These are phyloP conservation scores for Nautilus pompilius DNA, from an alignment of 1,140 invertebrate species.

Conservation along the genomic window DNA sequence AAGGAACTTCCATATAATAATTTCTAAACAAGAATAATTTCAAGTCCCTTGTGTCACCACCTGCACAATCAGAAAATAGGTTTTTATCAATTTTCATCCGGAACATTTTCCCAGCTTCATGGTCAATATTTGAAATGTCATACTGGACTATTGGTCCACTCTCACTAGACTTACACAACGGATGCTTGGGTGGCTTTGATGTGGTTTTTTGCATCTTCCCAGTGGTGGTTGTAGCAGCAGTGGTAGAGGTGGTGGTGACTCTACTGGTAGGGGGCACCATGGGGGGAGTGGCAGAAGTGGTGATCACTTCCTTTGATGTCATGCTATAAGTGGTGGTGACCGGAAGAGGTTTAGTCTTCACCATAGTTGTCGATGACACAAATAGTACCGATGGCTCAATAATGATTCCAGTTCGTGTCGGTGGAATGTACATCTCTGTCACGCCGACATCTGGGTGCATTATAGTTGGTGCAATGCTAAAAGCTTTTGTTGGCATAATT, in stretches of 20 bases:
- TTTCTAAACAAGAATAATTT: constrained; percentile 72
- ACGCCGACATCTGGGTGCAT: constrained; percentile 6
- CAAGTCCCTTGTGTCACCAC: constrained; percentile 71
- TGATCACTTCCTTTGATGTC: constrained; percentile 1
- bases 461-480: constrained; percentile 25
- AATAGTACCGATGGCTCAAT: constrained; percentile 8
- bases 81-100: constrained; percentile 73
- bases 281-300: background rate
- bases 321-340: constrained; percentile 1
- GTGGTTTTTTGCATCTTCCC: constrained; percentile 7
- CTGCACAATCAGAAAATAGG: constrained; percentile 86
- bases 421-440: constrained; percentile 15
- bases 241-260: background rate
- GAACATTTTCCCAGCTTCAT: constrained; percentile 78
- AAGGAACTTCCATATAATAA: constrained; percentile 40
- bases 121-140: constrained; percentile 11
- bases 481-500: background rate
- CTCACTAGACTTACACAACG: no score
- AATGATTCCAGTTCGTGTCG: constrained; percentile 4
- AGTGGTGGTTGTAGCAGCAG: background rate
- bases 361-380: background rate
- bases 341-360: background rate
- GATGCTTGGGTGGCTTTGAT: constrained; percentile 6
- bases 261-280: constrained; percentile 4
- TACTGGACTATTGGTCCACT: constrained; percentile 18